Base-by-base conservation (phyloP, 2,797 vertebrate species). In the Falco peregrinus region DNA sequence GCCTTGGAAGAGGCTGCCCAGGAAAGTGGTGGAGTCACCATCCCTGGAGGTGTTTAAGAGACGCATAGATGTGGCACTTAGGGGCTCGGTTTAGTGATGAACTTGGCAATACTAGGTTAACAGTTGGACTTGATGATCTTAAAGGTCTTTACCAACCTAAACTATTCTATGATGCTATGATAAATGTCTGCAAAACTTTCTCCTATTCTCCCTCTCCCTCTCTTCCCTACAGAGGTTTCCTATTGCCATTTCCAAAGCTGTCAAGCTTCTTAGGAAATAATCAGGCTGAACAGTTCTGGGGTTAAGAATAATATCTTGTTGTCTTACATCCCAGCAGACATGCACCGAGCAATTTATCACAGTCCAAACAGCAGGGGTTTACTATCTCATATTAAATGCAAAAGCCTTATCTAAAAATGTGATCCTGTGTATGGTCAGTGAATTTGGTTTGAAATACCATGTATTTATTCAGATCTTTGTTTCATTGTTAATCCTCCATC, bases 391-490 rank as follows among this genome's bases (percentile, higher is more conserved):
- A 87, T 84, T 83, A 96, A 96, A 97, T 92, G 76, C 82, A 87
- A 92, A 29, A 92, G 10, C 41, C 43, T 96, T 95, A 85, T 95
- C 93, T 85, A 81, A 91, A 96, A 84, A 74, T 41, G 74, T n/a
- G 57, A 64, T 95, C 60, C 37, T 64, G 5, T 73, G 41, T 73
- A 45, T 78, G 45, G 71, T 70, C 84, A 84, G 74, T 75, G 53
- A 93, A 80, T 96, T 96, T 84, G 21, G 21, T 89, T 95, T 93
- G 78, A 96, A 96, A 94, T 87, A 90, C 8, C 39, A 85, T 64
- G 25, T 90, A 83, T 96, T 97, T 97, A 96, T 96, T 97, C 80
- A 96, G 31, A 57, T 85, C 84, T 95, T 94, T 95, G 31, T 95
- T 96, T 94, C 73, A 73, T 10, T 67, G 75, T 92, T 97, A 98